Evolutionary conservation across 2,113 vertebrate genomes (phyloP).

Genomic region (Ibidorhyncha struthersii): DNA sequence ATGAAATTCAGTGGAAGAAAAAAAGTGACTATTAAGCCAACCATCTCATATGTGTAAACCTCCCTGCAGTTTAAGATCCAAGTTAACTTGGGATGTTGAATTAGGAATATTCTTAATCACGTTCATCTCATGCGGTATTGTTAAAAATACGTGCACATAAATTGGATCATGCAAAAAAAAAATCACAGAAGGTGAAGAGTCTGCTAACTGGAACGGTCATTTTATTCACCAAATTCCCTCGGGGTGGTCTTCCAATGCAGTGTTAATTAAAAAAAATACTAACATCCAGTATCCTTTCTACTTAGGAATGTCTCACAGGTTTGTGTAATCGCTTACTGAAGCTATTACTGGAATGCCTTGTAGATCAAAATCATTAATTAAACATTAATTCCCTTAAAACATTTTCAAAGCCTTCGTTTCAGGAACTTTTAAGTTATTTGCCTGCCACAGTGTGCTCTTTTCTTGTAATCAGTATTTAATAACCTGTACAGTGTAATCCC

Average conservation of each 20-base stretch:
- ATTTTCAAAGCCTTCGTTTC: constrained; percentile 23
- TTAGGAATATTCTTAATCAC: background rate
- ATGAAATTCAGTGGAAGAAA: background rate
- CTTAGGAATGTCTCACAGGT: background rate
- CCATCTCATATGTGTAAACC: background rate
- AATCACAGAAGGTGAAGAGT: background rate
- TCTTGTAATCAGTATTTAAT: constrained; percentile 34
- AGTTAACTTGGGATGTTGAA: background rate
- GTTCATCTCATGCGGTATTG: background rate
- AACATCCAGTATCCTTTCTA: background rate
- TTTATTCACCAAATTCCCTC: background rate
- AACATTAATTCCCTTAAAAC: constrained; percentile 45
- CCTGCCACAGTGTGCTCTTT: background rate
- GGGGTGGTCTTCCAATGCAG: background rate
- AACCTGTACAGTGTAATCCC: background rate
- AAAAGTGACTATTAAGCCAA: background rate
- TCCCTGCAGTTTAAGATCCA: background rate
- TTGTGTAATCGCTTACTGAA: background rate
- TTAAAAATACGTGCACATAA: background rate
- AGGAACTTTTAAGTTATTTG: background rate
- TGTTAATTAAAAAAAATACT: background rate
- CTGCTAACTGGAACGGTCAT: background rate
- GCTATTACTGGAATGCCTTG: background rate
- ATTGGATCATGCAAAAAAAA: background rate
- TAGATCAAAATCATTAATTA: constrained; percentile 34